Conservation (phyloP, 2,888 invertebrate genomes). For the Orchesellides sinensis region DNA sequence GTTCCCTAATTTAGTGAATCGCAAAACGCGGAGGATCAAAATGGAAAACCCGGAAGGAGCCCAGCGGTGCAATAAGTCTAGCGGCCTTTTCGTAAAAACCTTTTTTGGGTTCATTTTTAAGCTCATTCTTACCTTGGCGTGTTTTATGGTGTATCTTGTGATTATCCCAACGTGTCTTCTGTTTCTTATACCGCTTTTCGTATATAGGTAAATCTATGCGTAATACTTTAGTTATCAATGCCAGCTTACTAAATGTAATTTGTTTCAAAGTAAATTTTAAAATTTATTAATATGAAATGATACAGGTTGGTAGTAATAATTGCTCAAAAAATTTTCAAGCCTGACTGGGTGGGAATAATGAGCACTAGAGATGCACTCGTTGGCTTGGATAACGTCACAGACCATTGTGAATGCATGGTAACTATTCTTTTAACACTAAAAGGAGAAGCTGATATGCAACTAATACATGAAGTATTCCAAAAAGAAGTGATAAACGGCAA, state of each 20-base stretch:
- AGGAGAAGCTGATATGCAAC: slow-evolving; percentile 43
- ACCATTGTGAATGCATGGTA: slow-evolving; percentile 57
- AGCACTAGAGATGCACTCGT: slow-evolving; percentile 68
- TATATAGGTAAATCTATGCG: slow-evolving; percentile 43
- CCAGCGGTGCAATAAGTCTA: too few relatives aligned
- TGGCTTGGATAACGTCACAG: slow-evolving; percentile 64
- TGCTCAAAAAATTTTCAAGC: slow-evolving; percentile 47
- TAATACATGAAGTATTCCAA: slow-evolving; percentile 41
- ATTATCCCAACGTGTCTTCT: slow-evolving; percentile 31
- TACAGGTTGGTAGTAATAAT: slow-evolving; percentile 42
- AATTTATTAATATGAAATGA: neutral
- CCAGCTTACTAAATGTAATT: neutral
- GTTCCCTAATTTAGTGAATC: too few relatives aligned
- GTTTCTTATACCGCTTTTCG: slow-evolving; percentile 41
- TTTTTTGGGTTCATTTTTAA: neutral
- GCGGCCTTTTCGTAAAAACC: neutral
- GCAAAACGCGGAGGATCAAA: too few relatives aligned
- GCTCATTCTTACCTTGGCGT: slow-evolving; percentile 16
- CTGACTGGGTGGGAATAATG: slow-evolving; percentile 69
- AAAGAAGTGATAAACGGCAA: slow-evolving; percentile 57
- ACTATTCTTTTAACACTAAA: slow-evolving; percentile 47
- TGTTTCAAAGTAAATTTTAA: neutral
- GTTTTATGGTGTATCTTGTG: slow-evolving; percentile 31
- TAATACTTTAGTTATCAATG: neutral
- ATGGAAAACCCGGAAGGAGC: too few relatives aligned